Evolutionary conservation across 2,888 invertebrate genomes (phyloP), one percentile per base, ranked within the genome.

Genomic region (Eupithecia dodoneata): DNA sequence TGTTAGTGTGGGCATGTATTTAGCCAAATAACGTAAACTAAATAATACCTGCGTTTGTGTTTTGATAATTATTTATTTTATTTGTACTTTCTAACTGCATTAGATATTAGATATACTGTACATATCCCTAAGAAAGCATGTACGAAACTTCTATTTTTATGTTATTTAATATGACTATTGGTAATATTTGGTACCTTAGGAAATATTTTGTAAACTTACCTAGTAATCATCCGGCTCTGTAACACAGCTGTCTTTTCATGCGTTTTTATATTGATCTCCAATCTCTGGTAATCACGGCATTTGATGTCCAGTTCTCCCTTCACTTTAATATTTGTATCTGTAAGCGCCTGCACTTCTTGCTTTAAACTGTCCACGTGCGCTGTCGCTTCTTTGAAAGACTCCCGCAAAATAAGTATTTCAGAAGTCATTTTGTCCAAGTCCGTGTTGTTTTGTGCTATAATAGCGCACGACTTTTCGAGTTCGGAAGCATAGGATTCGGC

Each of bases 231-330:
- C 77, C 87, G 90, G 79, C 87, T 91, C 80, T 94, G 94, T 80
- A 94, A 90, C 84, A 93, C 91, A 0, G 91, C 91, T 0, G 94
- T 90, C 81, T 93, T 94, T 78, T 94, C 92, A 70, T 93, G 92
- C 0, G 93, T 94, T 82, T 93, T 95, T 5, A 93, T 93, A 81
- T 95, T 95, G 10, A 85, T 88, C 73, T 92, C 90, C 18, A 94
- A 79, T 75, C 90, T 88, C 4, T 85, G 86, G 78, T 87, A 90
- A 63, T 93, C 90, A 47, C 85, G 85, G 72, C 78, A 83, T 76
- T 90, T 93, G 44, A 92, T 92, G 73, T 95, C 93, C 0, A 94
- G 87, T 67, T 94, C 83, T 59, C 85, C 83, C 69, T 90, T 90
- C 4, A 94, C 67, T 65, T 86, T 82, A 2, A 86, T 80, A 76